Base-by-base conservation (phyloP, 2,113 vertebrate genomes). In the Gyps fulvus region DNA sequence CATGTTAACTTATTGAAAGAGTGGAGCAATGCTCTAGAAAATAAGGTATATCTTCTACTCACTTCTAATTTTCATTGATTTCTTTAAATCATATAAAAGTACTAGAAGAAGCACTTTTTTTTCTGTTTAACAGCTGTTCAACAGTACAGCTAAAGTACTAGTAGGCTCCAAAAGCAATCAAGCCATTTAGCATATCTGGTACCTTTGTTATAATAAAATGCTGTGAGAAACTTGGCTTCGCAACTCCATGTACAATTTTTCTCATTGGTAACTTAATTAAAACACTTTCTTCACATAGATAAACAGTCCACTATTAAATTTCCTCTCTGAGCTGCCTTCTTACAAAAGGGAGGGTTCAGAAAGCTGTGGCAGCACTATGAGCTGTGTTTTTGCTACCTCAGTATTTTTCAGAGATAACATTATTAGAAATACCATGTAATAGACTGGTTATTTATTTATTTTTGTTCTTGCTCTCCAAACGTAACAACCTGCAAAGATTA, bases 1-100 rank as follows among this genome's bases (percentile, higher is more conserved):
- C 99, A 99, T 79, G 98, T 99, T 93, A 98, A 99, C 91, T 97
- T 99, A 97, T 99, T 99, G 98, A 98, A 98, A 89, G 98, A 98
- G 82, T 99, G 99, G 97, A 99, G 98, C 97, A 98, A 96, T 95
- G 98, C 98, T 26, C 95, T 99, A 74, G 99, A 99, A 97, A 99
- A 98, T 92, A 99, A 99, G 99, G 99, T 99, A 98, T 67, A 91
- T 96, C 84, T 97, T 81, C 81, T 89, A 90, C 79, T 90, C 83
- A 92, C 85, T 87, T 93, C 78, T 90, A 96, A 69, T 86, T 87
- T 95, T 89, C 72, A 83, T 83, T 94, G 40, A 66, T 78, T 90
- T 84, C 74, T 95, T 91, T 84, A 67, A 45, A 85, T 86, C 91
- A 94, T 95, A 87, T 63, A 52, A 40, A 85, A 74, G 70, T 93